These are phyloP conservation scores for Borostomias antarcticus DNA, from an alignment of 2,797 vertebrate species.

Conservation along the genomic window DNA sequence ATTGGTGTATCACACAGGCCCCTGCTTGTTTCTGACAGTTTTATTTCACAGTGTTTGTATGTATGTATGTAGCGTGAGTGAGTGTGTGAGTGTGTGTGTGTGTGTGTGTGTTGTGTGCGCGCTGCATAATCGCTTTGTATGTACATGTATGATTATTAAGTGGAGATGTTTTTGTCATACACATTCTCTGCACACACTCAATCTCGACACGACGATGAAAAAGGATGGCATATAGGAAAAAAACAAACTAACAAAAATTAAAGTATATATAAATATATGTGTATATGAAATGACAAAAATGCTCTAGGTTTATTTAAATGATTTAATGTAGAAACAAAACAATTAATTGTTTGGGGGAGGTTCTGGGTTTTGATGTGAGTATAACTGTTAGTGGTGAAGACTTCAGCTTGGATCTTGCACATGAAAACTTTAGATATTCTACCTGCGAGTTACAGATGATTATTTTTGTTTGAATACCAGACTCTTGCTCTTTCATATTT, in stretches of 20 bases:
- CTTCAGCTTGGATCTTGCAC: constrained; percentile 81
- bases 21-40: constrained; percentile 18
- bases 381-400: constrained; percentile 77
- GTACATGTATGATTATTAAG: constrained; percentile 51
- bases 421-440: constrained; percentile 83
- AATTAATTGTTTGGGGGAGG: constrained; percentile 48
- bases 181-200: constrained; percentile 42
- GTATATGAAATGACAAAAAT: constrained; percentile 77
- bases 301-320: constrained; percentile 80
- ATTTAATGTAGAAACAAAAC: constrained; percentile 68
- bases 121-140: constrained; percentile 52
- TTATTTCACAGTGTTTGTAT: constrained; percentile 31
- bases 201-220: constrained; percentile 43
- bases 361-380: constrained; percentile 63
- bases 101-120: constrained; percentile 47
- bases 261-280: constrained; percentile 77
- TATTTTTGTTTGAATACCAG: constrained; percentile 76
- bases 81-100: constrained; percentile 31
- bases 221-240: constrained; percentile 66
- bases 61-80: constrained; percentile 29
- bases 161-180: constrained; percentile 46
- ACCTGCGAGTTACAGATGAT: constrained; percentile 76
- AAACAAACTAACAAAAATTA: constrained; percentile 42
- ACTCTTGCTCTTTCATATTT: constrained; percentile 81
- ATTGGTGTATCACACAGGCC: constrained; percentile 7